A percentile compares a stretch with the other conserved stretches of the same genome.
Conservation (phyloP, 2,888 invertebrate species). For the Epistrophe eligans region DNA sequence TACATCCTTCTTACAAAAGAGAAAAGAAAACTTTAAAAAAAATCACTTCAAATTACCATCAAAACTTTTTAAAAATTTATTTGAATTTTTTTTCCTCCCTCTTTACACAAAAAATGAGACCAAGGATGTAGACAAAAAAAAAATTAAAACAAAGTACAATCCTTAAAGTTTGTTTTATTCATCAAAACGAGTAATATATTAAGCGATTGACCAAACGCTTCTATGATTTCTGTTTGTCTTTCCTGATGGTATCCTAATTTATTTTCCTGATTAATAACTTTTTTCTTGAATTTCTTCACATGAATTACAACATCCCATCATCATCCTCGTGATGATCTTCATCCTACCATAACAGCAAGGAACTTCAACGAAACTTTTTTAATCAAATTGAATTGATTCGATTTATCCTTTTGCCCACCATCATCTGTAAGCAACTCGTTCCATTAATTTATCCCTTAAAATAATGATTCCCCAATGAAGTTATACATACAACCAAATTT, state of each 20-base stretch:
- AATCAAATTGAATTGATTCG: conserved; percentile 75
- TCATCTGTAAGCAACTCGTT: not conserved
- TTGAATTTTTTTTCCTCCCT: not conserved
- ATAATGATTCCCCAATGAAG: not conserved
- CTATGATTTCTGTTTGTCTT: conserved; percentile 49
- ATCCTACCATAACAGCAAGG: not conserved
- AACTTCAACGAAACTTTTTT: conserved; percentile 58
- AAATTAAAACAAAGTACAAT: not conserved
- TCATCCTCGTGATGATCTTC: not conserved
- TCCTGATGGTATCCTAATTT: conserved; percentile 56
- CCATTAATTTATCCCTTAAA: conserved; percentile 20
- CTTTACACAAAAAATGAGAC: not conserved
- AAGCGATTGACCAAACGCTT: conserved; percentile 53
- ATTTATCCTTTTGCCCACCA: conserved; percentile 37
- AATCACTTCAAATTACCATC: not conserved
- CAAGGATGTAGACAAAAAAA: not conserved
- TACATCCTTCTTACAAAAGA: not conserved
- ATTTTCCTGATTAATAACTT: conserved; percentile 66
- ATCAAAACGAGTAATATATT: conserved; percentile 55
- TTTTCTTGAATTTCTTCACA: conserved; percentile 50
- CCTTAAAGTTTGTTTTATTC: conserved; percentile 31
- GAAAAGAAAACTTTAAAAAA: not conserved
- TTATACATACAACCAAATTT: not conserved
- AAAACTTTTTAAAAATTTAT: conserved; percentile 6
- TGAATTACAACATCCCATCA: conserved; percentile 32